Conservation (phyloP, 2,113 vertebrate species). For the Antechinus stuartii region DNA sequence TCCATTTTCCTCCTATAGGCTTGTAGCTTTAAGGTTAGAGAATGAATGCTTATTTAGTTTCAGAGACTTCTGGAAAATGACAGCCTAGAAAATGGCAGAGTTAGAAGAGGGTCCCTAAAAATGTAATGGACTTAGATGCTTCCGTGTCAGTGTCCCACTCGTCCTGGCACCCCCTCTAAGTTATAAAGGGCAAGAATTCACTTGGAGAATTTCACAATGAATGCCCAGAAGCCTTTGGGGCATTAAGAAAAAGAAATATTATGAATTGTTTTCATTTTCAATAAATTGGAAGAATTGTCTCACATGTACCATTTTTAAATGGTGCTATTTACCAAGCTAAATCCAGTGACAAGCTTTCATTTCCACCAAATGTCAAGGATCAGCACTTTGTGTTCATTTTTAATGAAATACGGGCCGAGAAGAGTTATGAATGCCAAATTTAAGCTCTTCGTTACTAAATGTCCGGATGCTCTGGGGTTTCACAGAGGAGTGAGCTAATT, state of each 20-base stretch:
- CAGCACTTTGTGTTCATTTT: constrained; percentile 72
- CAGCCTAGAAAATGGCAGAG: neutral
- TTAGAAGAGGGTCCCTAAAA: neutral
- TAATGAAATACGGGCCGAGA: constrained; percentile 75
- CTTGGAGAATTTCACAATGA: neutral
- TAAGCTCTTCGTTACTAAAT: constrained; percentile 77
- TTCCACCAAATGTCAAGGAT: constrained; percentile 78
- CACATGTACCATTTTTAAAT: constrained; percentile 79
- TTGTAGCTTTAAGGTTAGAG: constrained; percentile 4
- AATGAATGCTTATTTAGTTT: constrained; percentile 43
- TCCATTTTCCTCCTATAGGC: too few species aligned
- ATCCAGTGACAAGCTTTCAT: constrained; percentile 64
- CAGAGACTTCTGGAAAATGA: constrained; percentile 33
- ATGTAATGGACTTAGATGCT: neutral
- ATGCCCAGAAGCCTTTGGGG: neutral
- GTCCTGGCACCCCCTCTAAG: neutral
- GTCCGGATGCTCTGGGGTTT: constrained; percentile 77
- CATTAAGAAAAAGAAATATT: neutral
- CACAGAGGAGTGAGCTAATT: constrained; percentile 73
- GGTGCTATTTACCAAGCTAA: constrained; percentile 76
- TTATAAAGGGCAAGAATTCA: neutral
- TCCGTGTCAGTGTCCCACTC: neutral
- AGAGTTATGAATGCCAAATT: constrained; percentile 74
- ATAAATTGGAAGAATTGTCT: constrained; percentile 41
- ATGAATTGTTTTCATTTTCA: constrained; percentile 66